Evolutionary conservation across 2,113 vertebrate genomes (phyloP), one percentile per base, ranked within the genome.

Genomic region (Aspiorhynchus laticeps): DNA sequence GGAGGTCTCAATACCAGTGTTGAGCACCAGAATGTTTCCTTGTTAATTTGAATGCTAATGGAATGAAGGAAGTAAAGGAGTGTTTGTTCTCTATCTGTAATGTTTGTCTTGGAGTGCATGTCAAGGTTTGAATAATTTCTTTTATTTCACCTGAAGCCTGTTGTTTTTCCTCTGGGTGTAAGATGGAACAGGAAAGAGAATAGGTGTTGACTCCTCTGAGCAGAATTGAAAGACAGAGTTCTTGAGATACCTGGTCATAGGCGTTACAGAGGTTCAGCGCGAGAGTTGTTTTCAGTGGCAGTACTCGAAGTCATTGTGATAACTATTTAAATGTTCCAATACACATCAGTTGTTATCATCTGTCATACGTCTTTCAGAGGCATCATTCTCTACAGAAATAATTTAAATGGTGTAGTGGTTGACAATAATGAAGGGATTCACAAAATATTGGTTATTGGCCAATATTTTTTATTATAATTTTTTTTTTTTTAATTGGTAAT

Each of bases 51-150:
- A 65, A 65, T 26, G n/a, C 36, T 19, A 43, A 48, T 71, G 36
- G 53, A 81, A 83, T 79, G 59, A 79, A 86, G 80, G 80, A 87
- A 76, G 51, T 31, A 11, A 76, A 61, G 81, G 81, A 89, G 88
- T 93, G 91, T 93, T 94, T 92, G 81, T 87, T 86, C 87, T 90
- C 69, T 91, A 5, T 43, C 38, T 86, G 82, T 83, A 53, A 88
- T 91, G 91, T 93, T 92, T 91, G 85, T 91, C 77, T 73, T 88
- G 89, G 56, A 88, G 82, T 77, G 63, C 71, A 75, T 83, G 76
- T 83, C 90, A 93, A 61, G 46, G 8, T 65, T 86, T 53, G 53
- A 53, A 71, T 41, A 0, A 48, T 80, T 76, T 84, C 28, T 59
- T 69, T 69, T 84, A 36, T 84, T 74, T 75, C 8, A 74, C 75